phyloP scores from a whole-genome alignment of 2,888 invertebrate genomes.

The Papilio demoleus region DNA sequence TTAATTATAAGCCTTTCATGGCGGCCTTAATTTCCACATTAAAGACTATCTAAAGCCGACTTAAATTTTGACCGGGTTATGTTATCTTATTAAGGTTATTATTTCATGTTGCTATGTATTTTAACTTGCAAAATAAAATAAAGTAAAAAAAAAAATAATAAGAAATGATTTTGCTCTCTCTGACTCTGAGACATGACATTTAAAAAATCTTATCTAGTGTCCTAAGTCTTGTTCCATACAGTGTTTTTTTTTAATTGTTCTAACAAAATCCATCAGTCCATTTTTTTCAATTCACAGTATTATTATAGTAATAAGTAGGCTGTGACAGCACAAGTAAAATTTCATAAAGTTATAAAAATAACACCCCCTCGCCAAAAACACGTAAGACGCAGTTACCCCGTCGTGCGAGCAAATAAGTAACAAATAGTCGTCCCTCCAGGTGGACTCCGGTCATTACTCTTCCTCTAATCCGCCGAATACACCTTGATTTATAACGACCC shows the following conservation, averaged over 20 bases:
- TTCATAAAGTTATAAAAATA: conserved; percentile 1
- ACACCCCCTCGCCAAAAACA: conserved; percentile 6
- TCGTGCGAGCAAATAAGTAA: conserved; percentile 75
- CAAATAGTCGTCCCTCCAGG: conserved; percentile 78
- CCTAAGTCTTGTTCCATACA: no score
- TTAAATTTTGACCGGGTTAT: conserved; percentile 74
- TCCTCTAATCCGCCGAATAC: conserved; percentile 80
- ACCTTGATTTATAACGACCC: conserved; percentile 76
- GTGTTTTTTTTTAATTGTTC: no score
- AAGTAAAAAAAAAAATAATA: no score
- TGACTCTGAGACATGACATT: no score
- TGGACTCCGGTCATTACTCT: conserved; percentile 82
- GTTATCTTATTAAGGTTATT: conserved; percentile 53
- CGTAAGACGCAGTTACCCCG: conserved; percentile 49
- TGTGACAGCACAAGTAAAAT: conserved; percentile 38
- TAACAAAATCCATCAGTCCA: no score
- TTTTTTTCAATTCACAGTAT: no score
- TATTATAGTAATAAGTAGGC: no score
- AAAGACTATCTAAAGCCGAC: conserved; percentile 67
- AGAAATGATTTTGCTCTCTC: no score
- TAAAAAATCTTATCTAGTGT: no score
- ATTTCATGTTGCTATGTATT: neutral
- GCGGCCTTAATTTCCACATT: conserved; percentile 79
- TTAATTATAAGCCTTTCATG: conserved; percentile 81
- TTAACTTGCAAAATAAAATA: neutral